Percentiles rank a stretch among this genome's conserved stretches.
Evolutionary conservation across 1,140 invertebrate genomes (phyloP).

Genomic region (Potamilus streckersoni): DNA sequence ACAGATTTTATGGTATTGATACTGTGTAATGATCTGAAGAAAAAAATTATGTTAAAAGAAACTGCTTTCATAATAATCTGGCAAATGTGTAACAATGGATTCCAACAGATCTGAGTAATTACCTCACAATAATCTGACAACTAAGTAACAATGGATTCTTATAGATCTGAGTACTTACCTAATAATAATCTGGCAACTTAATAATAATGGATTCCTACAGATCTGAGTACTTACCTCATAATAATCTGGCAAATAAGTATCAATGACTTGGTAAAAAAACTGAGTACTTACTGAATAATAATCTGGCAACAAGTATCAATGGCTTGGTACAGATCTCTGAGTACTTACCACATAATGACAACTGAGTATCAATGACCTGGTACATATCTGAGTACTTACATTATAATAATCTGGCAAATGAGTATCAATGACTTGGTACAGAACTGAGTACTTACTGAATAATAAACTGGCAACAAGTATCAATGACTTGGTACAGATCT

Average conservation of each 20-base stretch:
- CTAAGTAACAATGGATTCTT: no score
- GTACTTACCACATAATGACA: no score
- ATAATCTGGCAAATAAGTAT: slow-evolving; percentile 10
- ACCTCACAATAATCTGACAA: neutral
- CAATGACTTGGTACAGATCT: slow-evolving; percentile 15
- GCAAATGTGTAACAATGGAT: slow-evolving; percentile 7
- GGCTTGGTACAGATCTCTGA: slow-evolving; percentile 7
- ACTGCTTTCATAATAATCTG: slow-evolving; percentile 13
- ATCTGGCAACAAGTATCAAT: slow-evolving; percentile 11
- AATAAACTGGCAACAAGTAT: slow-evolving; percentile 11
- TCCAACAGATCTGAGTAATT: neutral
- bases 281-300: slow-evolving; percentile 17
- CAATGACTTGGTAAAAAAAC: slow-evolving; percentile 15
- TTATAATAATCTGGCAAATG: slow-evolving; percentile 19
- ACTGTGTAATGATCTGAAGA: no score
- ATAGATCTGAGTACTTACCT: no score
- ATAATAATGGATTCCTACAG: no score
- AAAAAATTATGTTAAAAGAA: no score
- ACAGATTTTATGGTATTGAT: no score
- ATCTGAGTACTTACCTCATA: slow-evolving; percentile 13
- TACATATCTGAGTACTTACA: neutral
- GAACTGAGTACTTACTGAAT: slow-evolving; percentile 10
- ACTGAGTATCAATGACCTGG: no score
- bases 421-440: slow-evolving; percentile 11
- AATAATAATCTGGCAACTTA: no score